These are phyloP conservation scores for Mirounga angustirostris DNA, from an alignment of 2,113 vertebrate genomes.

Conservation along the genomic window DNA sequence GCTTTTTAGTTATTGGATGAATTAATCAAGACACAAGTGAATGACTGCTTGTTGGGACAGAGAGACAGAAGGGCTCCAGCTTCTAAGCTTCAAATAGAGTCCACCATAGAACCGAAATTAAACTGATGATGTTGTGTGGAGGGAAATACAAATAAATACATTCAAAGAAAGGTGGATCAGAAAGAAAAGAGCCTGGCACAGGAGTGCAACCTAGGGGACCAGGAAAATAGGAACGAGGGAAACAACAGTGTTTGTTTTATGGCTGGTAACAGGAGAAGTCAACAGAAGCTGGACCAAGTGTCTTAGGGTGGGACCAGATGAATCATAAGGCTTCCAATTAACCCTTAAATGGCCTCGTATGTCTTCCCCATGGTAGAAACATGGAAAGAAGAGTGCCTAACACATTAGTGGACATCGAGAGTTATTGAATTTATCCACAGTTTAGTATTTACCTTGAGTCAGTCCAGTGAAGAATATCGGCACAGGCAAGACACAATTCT, in stretches of 20 bases:
- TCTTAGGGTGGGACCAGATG: constrained; percentile 59
- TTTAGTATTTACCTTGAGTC: background rate
- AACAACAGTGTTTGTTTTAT: constrained; percentile 61
- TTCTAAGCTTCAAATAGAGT: constrained; percentile 24
- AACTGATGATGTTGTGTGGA: background rate
- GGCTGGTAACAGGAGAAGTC: constrained; percentile 74
- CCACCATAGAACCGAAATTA: constrained; percentile 42
- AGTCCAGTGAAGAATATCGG: background rate
- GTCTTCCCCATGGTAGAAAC: background rate
- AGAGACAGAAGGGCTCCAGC: background rate
- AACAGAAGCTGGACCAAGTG: constrained; percentile 64
- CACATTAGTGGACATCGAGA: background rate
- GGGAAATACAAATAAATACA: constrained; percentile 61
- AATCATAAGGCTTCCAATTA: constrained; percentile 70
- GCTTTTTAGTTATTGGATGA: constrained; percentile 40
- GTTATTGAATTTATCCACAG: background rate
- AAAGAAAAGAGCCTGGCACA: constrained; percentile 5
- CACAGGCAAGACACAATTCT: background rate
- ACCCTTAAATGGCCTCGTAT: background rate
- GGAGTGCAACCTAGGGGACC: constrained; percentile 34
- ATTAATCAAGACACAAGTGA: constrained; percentile 36
- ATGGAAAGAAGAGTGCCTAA: background rate
- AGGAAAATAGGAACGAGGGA: constrained; percentile 51
- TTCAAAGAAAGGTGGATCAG: constrained; percentile 38
- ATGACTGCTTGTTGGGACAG: constrained; percentile 24